Evolutionary conservation across 2,113 vertebrate genomes (phyloP).

Genomic region (Ondatra zibethicus): DNA sequence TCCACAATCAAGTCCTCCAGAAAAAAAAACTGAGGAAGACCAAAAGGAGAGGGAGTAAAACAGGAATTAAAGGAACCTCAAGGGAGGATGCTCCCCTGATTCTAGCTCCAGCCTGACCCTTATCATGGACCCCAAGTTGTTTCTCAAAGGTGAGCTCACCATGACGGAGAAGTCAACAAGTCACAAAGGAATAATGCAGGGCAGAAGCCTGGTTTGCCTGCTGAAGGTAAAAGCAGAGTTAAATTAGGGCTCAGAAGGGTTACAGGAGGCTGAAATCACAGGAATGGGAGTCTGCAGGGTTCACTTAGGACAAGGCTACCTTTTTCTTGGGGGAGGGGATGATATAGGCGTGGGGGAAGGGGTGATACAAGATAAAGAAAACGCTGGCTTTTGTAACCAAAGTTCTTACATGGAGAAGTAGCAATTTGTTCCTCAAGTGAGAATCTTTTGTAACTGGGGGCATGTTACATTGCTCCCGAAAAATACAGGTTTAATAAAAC

Average conservation of each 20-base stretch:
- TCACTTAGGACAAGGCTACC: neutral
- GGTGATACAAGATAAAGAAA: neutral
- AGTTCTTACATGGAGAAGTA: neutral
- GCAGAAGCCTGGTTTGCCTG: neutral
- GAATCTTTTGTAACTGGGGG: neutral
- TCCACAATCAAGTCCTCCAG: neutral
- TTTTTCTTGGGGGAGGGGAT: neutral
- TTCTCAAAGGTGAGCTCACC: neutral
- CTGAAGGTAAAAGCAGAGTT: neutral
- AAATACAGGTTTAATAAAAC: neutral
- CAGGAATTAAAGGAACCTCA: neutral
- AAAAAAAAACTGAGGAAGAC: neutral
- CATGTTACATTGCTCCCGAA: neutral
- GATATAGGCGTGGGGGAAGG: too few relatives aligned
- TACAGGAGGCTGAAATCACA: neutral
- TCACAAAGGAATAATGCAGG: neutral
- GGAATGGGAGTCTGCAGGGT: neutral
- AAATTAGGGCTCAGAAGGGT: neutral
- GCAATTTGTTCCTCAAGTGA: neutral
- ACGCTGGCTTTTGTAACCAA: conserved; percentile 1
- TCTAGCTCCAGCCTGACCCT: neutral
- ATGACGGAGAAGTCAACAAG: conserved; percentile 10
- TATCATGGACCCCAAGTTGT: neutral
- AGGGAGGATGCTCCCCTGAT: neutral
- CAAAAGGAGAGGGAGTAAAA: neutral